phyloP scores from a whole-genome alignment of 1,140 invertebrate genomes.

The Cotesia vestalis region DNA sequence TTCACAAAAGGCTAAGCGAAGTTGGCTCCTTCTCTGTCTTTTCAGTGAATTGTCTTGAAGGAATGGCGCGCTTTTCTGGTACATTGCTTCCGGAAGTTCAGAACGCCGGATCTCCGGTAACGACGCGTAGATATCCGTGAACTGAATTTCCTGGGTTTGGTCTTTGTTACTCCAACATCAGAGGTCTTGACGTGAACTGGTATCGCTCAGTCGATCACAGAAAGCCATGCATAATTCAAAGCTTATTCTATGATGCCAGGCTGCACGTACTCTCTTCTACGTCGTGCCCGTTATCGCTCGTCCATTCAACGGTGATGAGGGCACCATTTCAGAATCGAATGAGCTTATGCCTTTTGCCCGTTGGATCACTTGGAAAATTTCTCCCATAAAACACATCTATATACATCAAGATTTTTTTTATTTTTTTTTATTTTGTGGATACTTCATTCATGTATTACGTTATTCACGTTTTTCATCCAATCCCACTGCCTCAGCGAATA shows the following conservation, averaged over 20 bases:
- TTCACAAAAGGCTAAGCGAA: not conserved
- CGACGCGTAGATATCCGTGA: slow-evolving; percentile 29
- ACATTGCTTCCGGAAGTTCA: slow-evolving; percentile 25
- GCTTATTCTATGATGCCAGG: slow-evolving; percentile 25
- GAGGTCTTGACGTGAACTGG: slow-evolving; percentile 6
- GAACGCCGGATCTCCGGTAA: slow-evolving; percentile 19
- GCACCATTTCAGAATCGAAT: slow-evolving; percentile 2
- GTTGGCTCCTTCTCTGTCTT: not conserved
- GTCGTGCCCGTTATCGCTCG: slow-evolving; percentile 10
- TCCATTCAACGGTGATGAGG: slow-evolving; percentile 27
- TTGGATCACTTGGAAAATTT: slow-evolving; percentile 16
- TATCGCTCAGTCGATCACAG: slow-evolving; percentile 30
- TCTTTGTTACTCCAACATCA: not conserved
- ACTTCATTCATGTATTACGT: not conserved
- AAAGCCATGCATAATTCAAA: slow-evolving; percentile 40
- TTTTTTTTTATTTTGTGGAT: not conserved
- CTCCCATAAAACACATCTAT: slow-evolving; percentile 5
- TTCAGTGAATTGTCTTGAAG: slow-evolving; percentile 15
- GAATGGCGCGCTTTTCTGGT: slow-evolving; percentile 12
- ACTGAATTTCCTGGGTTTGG: slow-evolving; percentile 15
- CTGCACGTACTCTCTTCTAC: slow-evolving; percentile 14
- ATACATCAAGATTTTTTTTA: not conserved
- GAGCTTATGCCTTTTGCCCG: slow-evolving; percentile 14
- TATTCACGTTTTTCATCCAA: too few relatives aligned
- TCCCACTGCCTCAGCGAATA: too few relatives aligned